Base-by-base conservation (phyloP, 2,888 invertebrate species). In the Coremacera marginata region DNA sequence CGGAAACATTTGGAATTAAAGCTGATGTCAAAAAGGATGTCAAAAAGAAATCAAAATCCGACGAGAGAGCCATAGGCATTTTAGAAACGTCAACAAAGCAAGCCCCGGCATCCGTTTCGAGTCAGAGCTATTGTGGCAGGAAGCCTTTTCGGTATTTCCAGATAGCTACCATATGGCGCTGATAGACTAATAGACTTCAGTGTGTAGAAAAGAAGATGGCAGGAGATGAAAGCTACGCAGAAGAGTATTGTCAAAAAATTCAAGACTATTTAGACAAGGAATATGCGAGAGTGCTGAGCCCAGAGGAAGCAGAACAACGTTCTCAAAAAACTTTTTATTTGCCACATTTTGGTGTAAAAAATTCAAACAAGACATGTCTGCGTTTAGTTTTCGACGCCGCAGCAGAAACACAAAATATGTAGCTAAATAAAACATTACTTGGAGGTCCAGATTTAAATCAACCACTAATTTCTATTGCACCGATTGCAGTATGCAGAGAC, bases 1-100 rank as follows among this genome's bases (percentile, higher is more conserved):
- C 8, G 8, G 34, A 25, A 9, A 49, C 52, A 31, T 51, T 67
- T 67, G 67, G 86, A 82, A 83, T 82, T 82, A 88, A 81, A 83
- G 5, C 31, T 11, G 19, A n/a, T 22, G 49, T n/a, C 51, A 14
- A 49, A 37, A n/a, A n/a, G n/a, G n/a, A n/a, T n/a, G n/a, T n/a
- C n/a, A n/a, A 19, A 1, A 16, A 7, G n/a, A 31, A 31, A 25
- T 62, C 62, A 14, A 14, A 31, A 25, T 8, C 3, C 11, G 62
- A 68, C 49, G 22, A 68, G 22, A n/a, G 44, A 5, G 44, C 68
- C 8, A 7, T 49, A 8, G 9, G 5, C 16, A 49, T 68, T 22
- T 49, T 68, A 1, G 49, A 68, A 19, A 37, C 68, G 31, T 22
- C 27, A 4, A 44, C 27, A 44, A 63, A 63, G 14, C n/a, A 8